phyloP scores from a whole-genome alignment of 2,113 vertebrate species.

The Helogale parvula region DNA sequence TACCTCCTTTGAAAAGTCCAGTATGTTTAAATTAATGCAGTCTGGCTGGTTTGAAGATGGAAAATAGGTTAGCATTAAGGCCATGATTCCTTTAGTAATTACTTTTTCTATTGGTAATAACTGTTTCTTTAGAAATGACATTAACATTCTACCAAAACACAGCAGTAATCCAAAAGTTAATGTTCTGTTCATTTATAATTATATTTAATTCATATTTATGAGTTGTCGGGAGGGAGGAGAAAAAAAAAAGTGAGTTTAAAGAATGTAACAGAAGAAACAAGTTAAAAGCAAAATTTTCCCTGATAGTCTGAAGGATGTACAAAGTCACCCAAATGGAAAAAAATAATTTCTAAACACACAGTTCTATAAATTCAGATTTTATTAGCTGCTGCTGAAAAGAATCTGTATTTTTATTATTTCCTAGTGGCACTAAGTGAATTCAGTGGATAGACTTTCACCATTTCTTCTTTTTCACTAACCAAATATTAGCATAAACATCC shows the following conservation, averaged over 20 bases:
- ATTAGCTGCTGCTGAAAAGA: constrained; percentile 31
- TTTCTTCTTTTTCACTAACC: constrained; percentile 31
- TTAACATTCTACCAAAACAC: constrained; percentile 73
- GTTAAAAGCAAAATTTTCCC: constrained; percentile 51
- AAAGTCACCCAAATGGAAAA: constrained; percentile 28
- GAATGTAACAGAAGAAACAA: constrained; percentile 58
- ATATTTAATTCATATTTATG: constrained; percentile 82
- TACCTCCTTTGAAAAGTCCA: constrained; percentile 64
- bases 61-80: constrained; percentile 61
- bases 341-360: constrained; percentile 9
- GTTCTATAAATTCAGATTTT: constrained; percentile 39
- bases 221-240: constrained; percentile 75
- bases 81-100: constrained; percentile 45
- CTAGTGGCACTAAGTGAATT: constrained; percentile 24
- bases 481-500: constrained; percentile 35
- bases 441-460: background rate
- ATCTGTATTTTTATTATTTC: constrained; percentile 42
- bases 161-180: constrained; percentile 73
- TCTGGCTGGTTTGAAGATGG: constrained; percentile 56
- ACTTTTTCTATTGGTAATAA: constrained; percentile 61
- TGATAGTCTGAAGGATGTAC: constrained; percentile 29
- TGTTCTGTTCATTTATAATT: constrained; percentile 77
- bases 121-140: constrained; percentile 73
- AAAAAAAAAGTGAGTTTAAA: constrained; percentile 56
- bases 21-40: constrained; percentile 68